These are phyloP conservation scores for Melipona quadrifasciata DNA, from an alignment of 1,140 invertebrate genomes.

Conservation along the genomic window DNA sequence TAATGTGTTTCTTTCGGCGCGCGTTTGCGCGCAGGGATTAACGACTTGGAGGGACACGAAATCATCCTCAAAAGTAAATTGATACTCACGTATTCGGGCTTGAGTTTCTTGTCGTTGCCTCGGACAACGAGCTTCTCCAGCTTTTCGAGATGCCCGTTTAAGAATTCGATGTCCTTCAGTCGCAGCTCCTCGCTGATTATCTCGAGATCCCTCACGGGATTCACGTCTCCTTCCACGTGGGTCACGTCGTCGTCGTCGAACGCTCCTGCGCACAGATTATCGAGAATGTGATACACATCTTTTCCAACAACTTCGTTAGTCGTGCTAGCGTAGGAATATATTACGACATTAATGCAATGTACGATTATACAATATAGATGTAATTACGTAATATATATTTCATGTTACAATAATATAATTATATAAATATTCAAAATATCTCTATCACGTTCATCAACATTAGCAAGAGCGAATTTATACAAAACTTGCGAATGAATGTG, in stretches of 20 bases:
- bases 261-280: slow-evolving; percentile 85
- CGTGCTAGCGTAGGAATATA: too few relatives aligned
- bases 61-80: neutral
- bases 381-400: too few relatives aligned
- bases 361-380: too few relatives aligned
- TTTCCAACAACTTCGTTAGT: too few relatives aligned
- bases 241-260: slow-evolving; percentile 99
- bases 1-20: neutral
- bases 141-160: slow-evolving; percentile 91
- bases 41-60: neutral
- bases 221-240: slow-evolving; percentile 98
- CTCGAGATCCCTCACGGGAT: slow-evolving; percentile 97
- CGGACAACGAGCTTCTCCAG: slow-evolving; percentile 93
- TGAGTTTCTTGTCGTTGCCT: slow-evolving; percentile 97
- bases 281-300: neutral
- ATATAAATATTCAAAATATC: too few relatives aligned
- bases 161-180: slow-evolving; percentile 95
- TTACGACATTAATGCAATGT: too few relatives aligned
- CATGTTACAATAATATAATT: too few relatives aligned
- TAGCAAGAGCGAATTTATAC: too few relatives aligned
- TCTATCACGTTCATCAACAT: too few relatives aligned
- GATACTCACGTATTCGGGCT: slow-evolving; percentile 95
- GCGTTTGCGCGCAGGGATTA: too few relatives aligned
- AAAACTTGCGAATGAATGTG: too few relatives aligned
- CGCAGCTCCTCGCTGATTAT: slow-evolving; percentile 98